Percentiles rank a stretch among this genome's conserved stretches.
These are phyloP conservation scores for Charanyca ferruginea DNA, from an alignment of 2,888 invertebrate genomes.

Conservation along the genomic window DNA sequence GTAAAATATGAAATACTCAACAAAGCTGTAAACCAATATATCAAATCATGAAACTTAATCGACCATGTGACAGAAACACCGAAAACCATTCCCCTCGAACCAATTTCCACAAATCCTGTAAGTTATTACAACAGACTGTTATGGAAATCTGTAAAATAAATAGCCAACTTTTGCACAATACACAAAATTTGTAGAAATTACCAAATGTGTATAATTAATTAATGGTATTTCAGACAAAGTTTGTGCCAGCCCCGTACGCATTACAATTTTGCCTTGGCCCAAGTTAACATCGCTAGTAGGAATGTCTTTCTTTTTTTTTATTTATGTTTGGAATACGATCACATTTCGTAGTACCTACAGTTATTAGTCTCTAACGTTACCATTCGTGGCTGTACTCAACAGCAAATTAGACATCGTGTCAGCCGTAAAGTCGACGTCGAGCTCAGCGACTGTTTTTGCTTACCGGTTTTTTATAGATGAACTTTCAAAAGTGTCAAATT, in stretches of 20 bases:
- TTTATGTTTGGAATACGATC: neutral
- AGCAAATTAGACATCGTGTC: too few species aligned
- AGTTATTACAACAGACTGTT: constrained; percentile 38
- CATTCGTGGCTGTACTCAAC: too few species aligned
- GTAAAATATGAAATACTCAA: constrained; percentile 1
- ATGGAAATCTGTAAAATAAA: constrained; percentile 54
- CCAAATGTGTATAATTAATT: constrained; percentile 61
- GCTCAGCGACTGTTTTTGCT: too few species aligned
- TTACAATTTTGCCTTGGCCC: constrained; percentile 53
- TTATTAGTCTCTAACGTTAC: too few species aligned
- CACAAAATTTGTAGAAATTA: constrained; percentile 55
- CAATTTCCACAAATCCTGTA: constrained; percentile 36
- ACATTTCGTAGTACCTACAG: too few species aligned
- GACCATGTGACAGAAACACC: constrained; percentile 26
- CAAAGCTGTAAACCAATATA: constrained; percentile 15
- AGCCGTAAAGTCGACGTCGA: too few species aligned
- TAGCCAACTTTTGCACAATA: constrained; percentile 55
- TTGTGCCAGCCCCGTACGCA: constrained; percentile 43
- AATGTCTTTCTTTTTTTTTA: constrained; percentile 10
- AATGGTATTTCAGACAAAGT: constrained; percentile 55
- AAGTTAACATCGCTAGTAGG: constrained; percentile 26
- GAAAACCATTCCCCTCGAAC: constrained; percentile 32
- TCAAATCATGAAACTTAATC: constrained; percentile 25
- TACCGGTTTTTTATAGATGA: too few species aligned
- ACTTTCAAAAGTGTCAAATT: too few species aligned